Conservation (phyloP, 2,888 invertebrate genomes). For the Ennomos erosarius region DNA sequence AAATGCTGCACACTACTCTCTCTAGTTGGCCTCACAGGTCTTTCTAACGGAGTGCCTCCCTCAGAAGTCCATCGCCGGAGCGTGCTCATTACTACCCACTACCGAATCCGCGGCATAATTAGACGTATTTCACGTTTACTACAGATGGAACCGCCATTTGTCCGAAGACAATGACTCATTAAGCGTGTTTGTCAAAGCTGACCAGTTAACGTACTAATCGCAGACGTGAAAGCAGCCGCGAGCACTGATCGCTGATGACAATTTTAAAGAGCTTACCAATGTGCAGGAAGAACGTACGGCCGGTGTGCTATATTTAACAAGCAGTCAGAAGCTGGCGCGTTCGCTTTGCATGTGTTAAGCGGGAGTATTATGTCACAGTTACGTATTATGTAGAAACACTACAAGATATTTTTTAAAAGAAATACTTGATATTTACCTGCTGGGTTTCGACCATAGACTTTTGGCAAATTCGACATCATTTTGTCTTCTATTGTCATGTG, state of each 20-base stretch:
- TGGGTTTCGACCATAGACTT: slow-evolving; percentile 79
- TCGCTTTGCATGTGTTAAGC: slow-evolving; percentile 78
- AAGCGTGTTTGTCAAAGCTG: slow-evolving; percentile 69
- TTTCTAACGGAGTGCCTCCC: slow-evolving; percentile 87
- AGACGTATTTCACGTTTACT: slow-evolving; percentile 52
- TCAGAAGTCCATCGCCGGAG: slow-evolving; percentile 88
- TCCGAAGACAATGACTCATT: slow-evolving; percentile 61
- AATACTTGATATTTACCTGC: slow-evolving; percentile 68
- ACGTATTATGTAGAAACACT: slow-evolving; percentile 51
- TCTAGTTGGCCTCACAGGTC: slow-evolving; percentile 88
- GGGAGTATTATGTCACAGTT: slow-evolving; percentile 73
- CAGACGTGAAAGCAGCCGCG: slow-evolving; percentile 79
- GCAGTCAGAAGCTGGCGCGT: slow-evolving; percentile 77
- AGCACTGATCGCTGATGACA: slow-evolving; percentile 82
- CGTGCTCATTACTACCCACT: slow-evolving; percentile 75
- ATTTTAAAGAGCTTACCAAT: slow-evolving; percentile 82
- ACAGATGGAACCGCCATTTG: slow-evolving; percentile 51
- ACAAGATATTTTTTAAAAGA: slow-evolving; percentile 37
- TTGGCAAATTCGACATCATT: slow-evolving; percentile 59
- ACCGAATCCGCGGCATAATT: slow-evolving; percentile 64
- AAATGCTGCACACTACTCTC: slow-evolving; percentile 89
- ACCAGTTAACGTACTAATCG: slow-evolving; percentile 78
- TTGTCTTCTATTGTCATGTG: slow-evolving; percentile 58
- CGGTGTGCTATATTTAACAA: slow-evolving; percentile 79
- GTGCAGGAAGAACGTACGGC: slow-evolving; percentile 76